Base-by-base conservation (phyloP, 2,797 vertebrate genomes). In the Sebastes iracundus region DNA sequence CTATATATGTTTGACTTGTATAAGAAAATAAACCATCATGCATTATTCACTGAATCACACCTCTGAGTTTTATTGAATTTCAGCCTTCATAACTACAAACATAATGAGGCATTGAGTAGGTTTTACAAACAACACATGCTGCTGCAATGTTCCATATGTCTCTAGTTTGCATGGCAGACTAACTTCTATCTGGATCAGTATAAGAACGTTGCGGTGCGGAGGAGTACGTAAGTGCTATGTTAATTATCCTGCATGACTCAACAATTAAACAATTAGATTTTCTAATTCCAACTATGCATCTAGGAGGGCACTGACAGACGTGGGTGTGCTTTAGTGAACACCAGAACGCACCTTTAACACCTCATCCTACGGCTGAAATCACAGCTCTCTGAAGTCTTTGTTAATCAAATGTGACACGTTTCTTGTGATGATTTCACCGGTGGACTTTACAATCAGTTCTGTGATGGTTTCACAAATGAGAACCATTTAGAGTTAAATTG, bases 191-290 rank as follows among this genome's bases (percentile, higher is more conserved):
- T 56, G 52, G 27, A 72, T 67, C 32, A 61, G 77, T 16, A 56
- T 16, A 70, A 64, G 38, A 72, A 76, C 28, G 35, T 22, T 12
- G 20, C 58, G 71, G 59, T 20, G 28, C 55, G 75, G 58, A 72
- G 55, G 59, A 69, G 35, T 32, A 42, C 59, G 33, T 27, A 58
- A 16, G 62, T 7, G 0, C 3, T 30, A 32, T 67, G 68, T 18
- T 71, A 77, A 79, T 88, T 13, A 64, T 42, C 60, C 35, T 33
- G n/a, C 58, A 69, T 70, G 79, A 76, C 53, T 85, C 46, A 49
- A 58, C 72, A 75, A 85, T 90, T 72, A 75, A 87, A 85, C 83
- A 77, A 79, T 85, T 78, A 60, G 20, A 82, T 61, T 77, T 71
- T 76, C 23, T 80, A 52, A 73, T 81, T 90, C 32, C 70, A 73